Percentiles rank a stretch among this genome's conserved stretches.
phyloP scores from a whole-genome alignment of 2,888 invertebrate species.

The Eilema caniola region DNA sequence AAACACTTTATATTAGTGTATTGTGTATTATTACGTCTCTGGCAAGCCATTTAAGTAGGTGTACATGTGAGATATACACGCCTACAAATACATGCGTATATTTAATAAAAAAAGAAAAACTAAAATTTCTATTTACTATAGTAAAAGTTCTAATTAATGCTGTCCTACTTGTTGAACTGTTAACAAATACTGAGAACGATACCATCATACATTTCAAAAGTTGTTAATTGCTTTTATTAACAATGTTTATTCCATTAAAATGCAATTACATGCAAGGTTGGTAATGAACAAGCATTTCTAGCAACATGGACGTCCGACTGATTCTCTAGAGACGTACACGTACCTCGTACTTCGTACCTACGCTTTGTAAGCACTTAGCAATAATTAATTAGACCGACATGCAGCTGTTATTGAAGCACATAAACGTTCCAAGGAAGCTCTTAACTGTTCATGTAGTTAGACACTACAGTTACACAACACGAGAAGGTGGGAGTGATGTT shows the following conservation, averaged over 20 bases:
- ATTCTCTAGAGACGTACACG: slow-evolving; percentile 22
- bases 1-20: too few relatives aligned
- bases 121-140: background rate
- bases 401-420: slow-evolving; percentile 12
- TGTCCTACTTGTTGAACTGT: background rate
- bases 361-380: slow-evolving; percentile 20
- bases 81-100: too few relatives aligned
- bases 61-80: too few relatives aligned
- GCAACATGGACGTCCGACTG: slow-evolving; percentile 33
- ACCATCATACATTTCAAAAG: background rate
- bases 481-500: background rate
- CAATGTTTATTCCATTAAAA: background rate
- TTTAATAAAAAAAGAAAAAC: background rate
- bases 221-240: background rate
- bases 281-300: slow-evolving; percentile 27
- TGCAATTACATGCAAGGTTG: slow-evolving; percentile 17
- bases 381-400: slow-evolving; percentile 40
- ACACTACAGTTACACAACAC: background rate
- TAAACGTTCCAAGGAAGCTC: slow-evolving; percentile 1
- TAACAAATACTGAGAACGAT: background rate
- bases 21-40: too few relatives aligned
- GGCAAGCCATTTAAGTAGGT: too few relatives aligned
- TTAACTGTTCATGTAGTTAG: background rate
- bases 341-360: background rate
- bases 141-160: background rate